Evolutionary conservation across 2,113 vertebrate species (phyloP).

Genomic region (Mungos mungo): DNA sequence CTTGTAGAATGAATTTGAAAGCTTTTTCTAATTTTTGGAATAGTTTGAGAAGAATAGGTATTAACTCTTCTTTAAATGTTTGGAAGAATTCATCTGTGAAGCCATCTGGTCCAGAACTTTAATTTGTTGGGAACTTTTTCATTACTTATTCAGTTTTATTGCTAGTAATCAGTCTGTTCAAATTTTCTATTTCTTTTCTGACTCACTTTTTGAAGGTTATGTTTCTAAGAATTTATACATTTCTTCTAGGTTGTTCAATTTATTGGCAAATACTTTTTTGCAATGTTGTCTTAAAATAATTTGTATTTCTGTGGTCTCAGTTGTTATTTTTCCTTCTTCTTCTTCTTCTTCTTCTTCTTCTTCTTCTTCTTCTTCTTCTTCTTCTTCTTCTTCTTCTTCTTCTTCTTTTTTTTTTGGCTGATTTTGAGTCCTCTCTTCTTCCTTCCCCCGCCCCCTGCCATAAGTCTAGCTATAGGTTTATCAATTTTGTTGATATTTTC

Average conservation of each 20-base stretch:
- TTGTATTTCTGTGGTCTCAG: neutral
- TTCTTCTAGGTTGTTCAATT: neutral
- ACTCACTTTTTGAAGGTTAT: neutral
- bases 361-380: too few species aligned
- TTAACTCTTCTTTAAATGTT: neutral
- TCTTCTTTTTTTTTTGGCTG: neutral
- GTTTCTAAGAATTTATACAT: neutral
- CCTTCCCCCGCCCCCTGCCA: neutral
- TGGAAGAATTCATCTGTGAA: neutral
- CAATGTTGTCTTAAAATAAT: neutral
- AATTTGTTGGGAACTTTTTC: neutral
- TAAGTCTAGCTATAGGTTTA: neutral
- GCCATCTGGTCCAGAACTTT: neutral
- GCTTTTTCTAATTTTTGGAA: neutral
- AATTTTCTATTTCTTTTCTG: neutral
- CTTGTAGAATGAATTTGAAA: neutral
- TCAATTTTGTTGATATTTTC: neutral
- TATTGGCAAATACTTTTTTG: neutral
- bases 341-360: too few species aligned
- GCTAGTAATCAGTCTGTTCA: neutral
- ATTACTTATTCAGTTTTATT: neutral
- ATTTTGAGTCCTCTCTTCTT: neutral
- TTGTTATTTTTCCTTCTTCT: neutral
- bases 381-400: too few species aligned
- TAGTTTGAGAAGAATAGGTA: neutral